A percentile compares a stretch with the other conserved stretches of the same genome.
Conservation (phyloP, 2,113 vertebrate genomes). For the Sceloporus undulatus region DNA sequence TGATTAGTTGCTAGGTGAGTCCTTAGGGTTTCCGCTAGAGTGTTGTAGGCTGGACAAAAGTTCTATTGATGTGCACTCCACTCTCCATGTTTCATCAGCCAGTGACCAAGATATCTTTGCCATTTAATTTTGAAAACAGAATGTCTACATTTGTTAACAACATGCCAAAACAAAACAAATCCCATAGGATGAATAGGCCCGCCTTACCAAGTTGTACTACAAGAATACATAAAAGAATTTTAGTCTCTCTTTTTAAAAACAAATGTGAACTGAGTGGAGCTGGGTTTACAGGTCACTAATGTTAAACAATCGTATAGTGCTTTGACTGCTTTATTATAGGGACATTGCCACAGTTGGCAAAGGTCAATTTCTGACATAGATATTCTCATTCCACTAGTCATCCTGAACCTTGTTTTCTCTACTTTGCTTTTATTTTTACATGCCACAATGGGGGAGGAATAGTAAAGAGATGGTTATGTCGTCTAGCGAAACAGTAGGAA, state of each 20-base stretch:
- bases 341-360: too few relatives aligned
- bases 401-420: not conserved
- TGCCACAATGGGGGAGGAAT: not conserved
- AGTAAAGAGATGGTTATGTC: not conserved
- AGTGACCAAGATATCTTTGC: not conserved
- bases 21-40: too few relatives aligned
- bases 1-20: too few relatives aligned
- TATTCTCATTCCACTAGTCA: not conserved
- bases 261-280: not conserved
- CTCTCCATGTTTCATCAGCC: not conserved
- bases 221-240: too few relatives aligned
- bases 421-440: not conserved
- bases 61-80: not conserved
- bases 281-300: not conserved
- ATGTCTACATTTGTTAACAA: not conserved
- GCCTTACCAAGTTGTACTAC: not conserved
- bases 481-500: not conserved
- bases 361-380: not conserved
- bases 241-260: too few relatives aligned
- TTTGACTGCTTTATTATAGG: not conserved
- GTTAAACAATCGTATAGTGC: not conserved
- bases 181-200: not conserved
- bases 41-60: not conserved
- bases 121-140: not conserved
- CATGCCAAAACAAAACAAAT: not conserved